Conservation (phyloP, 2,888 invertebrate genomes). For the Acronicta psi region DNA sequence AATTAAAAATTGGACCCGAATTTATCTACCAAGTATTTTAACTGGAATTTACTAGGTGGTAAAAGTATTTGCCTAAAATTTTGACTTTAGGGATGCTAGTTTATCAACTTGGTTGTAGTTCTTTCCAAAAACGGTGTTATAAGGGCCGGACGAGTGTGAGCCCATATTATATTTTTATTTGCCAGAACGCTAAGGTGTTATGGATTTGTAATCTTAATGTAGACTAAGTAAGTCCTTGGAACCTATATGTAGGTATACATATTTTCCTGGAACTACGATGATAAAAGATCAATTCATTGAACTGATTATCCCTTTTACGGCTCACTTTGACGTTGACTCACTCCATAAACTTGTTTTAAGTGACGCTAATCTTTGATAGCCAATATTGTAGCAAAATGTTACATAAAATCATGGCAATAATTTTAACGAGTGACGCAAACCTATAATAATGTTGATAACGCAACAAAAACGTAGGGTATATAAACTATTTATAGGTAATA, state of each 20-base stretch:
- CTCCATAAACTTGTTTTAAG: not conserved
- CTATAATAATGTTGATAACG: not conserved
- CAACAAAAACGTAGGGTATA: conserved; percentile 7
- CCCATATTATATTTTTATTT: too few relatives aligned
- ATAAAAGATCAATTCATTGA: not conserved
- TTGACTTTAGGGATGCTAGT: too few relatives aligned
- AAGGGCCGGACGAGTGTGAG: too few relatives aligned
- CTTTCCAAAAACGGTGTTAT: too few relatives aligned
- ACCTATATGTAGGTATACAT: not conserved
- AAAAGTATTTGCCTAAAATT: too few relatives aligned
- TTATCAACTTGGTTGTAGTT: too few relatives aligned
- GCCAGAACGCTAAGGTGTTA: too few relatives aligned
- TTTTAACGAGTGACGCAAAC: conserved; percentile 19
- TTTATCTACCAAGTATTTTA: too few relatives aligned
- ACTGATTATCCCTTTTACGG: conserved; percentile 1
- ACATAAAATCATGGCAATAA: conserved; percentile 17
- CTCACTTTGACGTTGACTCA: not conserved
- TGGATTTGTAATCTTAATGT: not conserved
- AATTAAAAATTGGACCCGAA: too few relatives aligned
- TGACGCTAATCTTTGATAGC: conserved; percentile 12
- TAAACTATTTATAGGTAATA: conserved; percentile 35
- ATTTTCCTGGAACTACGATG: conserved; percentile 3
- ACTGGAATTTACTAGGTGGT: too few relatives aligned
- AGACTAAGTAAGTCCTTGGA: not conserved
- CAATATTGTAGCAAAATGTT: conserved; percentile 20